phyloP scores from a whole-genome alignment of 2,113 vertebrate genomes.

The Ascaphus truei region DNA sequence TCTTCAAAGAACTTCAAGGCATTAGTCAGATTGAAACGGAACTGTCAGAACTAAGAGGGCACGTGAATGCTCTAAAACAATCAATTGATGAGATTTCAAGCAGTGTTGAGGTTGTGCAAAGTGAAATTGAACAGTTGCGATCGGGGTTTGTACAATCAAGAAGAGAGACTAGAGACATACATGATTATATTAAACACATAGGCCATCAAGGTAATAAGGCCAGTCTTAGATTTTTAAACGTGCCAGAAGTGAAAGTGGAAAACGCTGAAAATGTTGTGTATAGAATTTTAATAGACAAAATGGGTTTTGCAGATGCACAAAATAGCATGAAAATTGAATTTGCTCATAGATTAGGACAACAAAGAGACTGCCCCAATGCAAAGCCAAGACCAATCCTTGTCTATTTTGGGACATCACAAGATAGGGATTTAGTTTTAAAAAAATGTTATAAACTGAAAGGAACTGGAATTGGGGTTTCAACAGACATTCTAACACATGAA shows the following conservation, averaged over 20 bases:
- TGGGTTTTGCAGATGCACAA: conserved; percentile 85
- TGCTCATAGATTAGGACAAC: conserved; percentile 89
- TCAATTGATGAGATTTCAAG: conserved; percentile 98
- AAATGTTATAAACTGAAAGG: conserved; percentile 98
- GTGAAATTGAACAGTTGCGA: conserved; percentile 91
- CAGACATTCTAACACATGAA: conserved; percentile 84
- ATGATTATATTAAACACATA: conserved; percentile 95
- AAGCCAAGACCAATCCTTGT: conserved; percentile 94
- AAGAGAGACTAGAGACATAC: conserved; percentile 93
- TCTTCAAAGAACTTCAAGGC: conserved; percentile 97
- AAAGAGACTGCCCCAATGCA: conserved; percentile 90
- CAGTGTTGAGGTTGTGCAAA: conserved; percentile 96
- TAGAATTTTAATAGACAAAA: conserved; percentile 85
- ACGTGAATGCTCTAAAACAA: conserved; percentile 93
- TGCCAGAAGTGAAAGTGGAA: conserved; percentile 87
- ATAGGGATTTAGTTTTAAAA: conserved; percentile 92
- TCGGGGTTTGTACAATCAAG: conserved; percentile 94
- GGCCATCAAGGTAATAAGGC: conserved; percentile 86
- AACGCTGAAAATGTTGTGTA: conserved; percentile 81
- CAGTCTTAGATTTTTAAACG: conserved; percentile 87
- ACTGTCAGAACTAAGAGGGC: conserved; percentile 89
- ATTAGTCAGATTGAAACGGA: conserved; percentile 98
- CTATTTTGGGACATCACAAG: conserved; percentile 87
- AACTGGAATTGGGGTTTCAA: conserved; percentile 88
- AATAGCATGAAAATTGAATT: conserved; percentile 88